Conservation (phyloP, 2,888 invertebrate genomes). For the Danaus chrysippus region DNA sequence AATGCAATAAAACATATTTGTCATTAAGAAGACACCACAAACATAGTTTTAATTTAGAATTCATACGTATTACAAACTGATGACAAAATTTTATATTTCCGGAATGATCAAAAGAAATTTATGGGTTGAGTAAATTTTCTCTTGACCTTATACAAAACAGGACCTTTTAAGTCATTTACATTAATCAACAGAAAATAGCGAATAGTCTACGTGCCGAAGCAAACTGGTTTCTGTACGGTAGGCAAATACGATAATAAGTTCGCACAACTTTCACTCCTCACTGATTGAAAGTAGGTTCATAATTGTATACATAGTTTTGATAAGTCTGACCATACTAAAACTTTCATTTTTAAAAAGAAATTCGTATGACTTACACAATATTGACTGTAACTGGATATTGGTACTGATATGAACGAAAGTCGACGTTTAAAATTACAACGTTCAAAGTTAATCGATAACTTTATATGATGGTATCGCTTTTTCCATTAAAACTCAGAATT, state of each 20-base stretch:
- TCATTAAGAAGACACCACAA: constrained; percentile 9
- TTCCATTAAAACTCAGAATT: background rate
- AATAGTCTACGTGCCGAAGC: constrained; percentile 26
- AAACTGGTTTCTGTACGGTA: constrained; percentile 23
- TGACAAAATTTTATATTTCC: background rate
- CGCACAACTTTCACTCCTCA: constrained; percentile 37
- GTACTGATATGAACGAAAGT: constrained; percentile 25
- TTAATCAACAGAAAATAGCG: constrained; percentile 20
- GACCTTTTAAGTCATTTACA: constrained; percentile 17
- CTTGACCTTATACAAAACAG: constrained; percentile 14
- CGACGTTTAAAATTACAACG: constrained; percentile 19
- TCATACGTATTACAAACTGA: background rate
- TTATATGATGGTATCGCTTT: background rate
- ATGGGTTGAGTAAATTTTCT: constrained; percentile 13
- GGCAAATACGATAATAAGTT: constrained; percentile 15
- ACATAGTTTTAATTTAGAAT: constrained; percentile 14
- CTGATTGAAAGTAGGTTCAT: constrained; percentile 33
- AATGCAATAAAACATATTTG: too few relatives aligned
- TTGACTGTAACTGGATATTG: constrained; percentile 28
- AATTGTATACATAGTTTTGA: constrained; percentile 29
- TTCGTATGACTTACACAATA: constrained; percentile 37
- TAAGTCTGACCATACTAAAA: constrained; percentile 36
- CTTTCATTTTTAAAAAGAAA: constrained; percentile 42
- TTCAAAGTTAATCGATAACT: background rate
- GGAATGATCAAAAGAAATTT: background rate